Conservation (phyloP, 2,113 vertebrate species). For the Macaca nemestrina region DNA sequence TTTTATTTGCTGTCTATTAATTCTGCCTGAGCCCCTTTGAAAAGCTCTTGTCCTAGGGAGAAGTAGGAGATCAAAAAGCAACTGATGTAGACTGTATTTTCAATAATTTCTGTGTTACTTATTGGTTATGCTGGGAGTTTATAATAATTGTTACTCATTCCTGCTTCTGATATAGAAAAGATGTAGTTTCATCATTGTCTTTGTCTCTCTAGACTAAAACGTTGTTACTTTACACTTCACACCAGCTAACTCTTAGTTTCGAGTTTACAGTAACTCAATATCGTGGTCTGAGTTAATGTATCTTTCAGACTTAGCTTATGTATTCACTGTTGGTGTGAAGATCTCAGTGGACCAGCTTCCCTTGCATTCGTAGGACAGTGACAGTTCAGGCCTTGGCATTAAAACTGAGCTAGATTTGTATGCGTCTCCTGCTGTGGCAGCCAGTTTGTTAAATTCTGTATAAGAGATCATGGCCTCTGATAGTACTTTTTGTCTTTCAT, state of each 20-base stretch:
- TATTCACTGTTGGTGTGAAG: neutral
- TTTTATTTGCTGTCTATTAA: neutral
- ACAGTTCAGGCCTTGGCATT: neutral
- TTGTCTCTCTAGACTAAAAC: neutral
- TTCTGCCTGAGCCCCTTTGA: neutral
- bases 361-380: accelerated
- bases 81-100: neutral
- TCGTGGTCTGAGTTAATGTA: accelerated
- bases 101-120: neutral
- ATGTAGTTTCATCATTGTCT: neutral
- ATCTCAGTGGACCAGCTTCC: neutral
- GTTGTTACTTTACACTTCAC: neutral
- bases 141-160: neutral
- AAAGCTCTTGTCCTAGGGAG: accelerated
- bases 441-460: neutral
- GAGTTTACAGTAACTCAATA: accelerated
- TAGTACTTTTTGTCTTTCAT: neutral
- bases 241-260: neutral
- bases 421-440: neutral
- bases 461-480: neutral
- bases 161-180: neutral
- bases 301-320: neutral
- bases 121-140: accelerated
- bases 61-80: neutral
- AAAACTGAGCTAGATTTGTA: accelerated